phyloP scores from a whole-genome alignment of 2,113 vertebrate species.

The Pelmatolapia mariae region DNA sequence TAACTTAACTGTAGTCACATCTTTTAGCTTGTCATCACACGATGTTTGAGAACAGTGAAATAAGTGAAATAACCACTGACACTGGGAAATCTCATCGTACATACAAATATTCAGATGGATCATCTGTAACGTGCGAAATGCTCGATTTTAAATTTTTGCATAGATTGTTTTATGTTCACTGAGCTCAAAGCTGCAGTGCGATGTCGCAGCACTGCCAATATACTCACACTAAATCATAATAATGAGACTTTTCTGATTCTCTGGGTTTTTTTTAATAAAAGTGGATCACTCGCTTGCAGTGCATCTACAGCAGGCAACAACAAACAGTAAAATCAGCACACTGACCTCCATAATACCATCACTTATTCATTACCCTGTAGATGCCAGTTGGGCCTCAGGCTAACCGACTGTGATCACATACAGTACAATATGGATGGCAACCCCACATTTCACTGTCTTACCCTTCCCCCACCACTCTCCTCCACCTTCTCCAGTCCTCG shows the following conservation, averaged over 20 bases:
- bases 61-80: not conserved
- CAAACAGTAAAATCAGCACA: not conserved
- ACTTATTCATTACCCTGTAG: slow-evolving; percentile 32
- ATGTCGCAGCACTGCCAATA: not conserved
- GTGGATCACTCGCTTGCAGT: accelerated
- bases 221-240: not conserved
- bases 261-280: not conserved
- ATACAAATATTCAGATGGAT: not conserved
- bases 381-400: slow-evolving; percentile 27
- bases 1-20: not conserved
- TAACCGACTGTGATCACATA: slow-evolving; percentile 37
- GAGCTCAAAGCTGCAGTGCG: not conserved
- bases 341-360: slow-evolving; percentile 16
- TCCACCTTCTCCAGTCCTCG: slow-evolving; percentile 21
- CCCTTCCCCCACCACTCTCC: slow-evolving; percentile 32
- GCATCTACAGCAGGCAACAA: not conserved
- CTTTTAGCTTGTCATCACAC: not conserved
- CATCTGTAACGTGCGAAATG: not conserved
- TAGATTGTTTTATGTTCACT: not conserved
- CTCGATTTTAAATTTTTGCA: not conserved
- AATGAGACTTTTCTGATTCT: not conserved
- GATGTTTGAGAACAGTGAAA: not conserved
- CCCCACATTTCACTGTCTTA: not conserved
- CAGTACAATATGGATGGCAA: slow-evolving; percentile 35
- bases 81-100: not conserved